These are phyloP conservation scores for Huso huso DNA, from an alignment of 2,797 vertebrate genomes.

Conservation along the genomic window DNA sequence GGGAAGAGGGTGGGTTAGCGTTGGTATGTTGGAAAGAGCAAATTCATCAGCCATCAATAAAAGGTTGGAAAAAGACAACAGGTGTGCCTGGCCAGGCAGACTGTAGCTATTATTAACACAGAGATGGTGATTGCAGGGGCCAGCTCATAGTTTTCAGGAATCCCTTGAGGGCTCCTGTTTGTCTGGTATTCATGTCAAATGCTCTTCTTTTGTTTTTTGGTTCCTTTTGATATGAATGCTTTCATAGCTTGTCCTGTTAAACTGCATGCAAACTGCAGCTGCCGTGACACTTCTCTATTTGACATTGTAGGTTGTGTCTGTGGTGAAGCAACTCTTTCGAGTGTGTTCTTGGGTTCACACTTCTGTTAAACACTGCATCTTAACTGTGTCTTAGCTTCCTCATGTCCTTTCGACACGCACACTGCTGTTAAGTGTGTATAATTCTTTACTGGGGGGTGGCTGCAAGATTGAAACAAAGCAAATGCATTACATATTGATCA, in stretches of 20 bases:
- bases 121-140: conserved; percentile 19
- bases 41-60: conserved; percentile 8
- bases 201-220: background rate
- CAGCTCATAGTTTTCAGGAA: background rate
- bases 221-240: conserved; percentile 1
- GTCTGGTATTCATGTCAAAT: background rate
- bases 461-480: too few relatives aligned
- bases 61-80: conserved; percentile 26
- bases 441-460: too few relatives aligned
- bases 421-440: too few relatives aligned
- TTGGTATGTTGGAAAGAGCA: background rate
- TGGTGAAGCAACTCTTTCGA: too few relatives aligned
- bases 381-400: too few relatives aligned
- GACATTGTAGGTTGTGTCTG: too few relatives aligned
- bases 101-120: conserved; percentile 38
- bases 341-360: too few relatives aligned
- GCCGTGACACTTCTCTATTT: too few relatives aligned
- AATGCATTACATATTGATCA: too few relatives aligned
- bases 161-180: background rate
- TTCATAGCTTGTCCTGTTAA: background rate
- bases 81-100: conserved; percentile 23
- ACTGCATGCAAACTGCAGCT: too few relatives aligned
- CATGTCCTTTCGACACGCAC: too few relatives aligned
- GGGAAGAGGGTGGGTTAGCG: background rate
- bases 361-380: too few relatives aligned